These are phyloP conservation scores for Phoenoteleia sp. DNA, from an alignment of 2,888 invertebrate species.

Conservation along the genomic window DNA sequence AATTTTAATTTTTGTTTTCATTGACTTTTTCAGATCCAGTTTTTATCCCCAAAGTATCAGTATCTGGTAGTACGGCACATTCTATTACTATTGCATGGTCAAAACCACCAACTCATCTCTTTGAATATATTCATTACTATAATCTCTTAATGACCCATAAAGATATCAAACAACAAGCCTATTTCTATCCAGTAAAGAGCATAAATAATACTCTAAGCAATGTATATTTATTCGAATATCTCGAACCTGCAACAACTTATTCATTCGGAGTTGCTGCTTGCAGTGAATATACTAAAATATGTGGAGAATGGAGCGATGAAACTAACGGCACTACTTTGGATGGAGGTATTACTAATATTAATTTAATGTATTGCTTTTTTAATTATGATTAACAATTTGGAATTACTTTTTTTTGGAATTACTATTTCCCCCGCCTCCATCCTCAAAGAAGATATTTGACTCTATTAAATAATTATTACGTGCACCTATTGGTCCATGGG, in stretches of 20 bases:
- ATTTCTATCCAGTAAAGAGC: conserved; percentile 86
- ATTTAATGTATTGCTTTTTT: no score
- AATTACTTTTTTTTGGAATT: no score
- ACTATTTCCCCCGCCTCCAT: no score
- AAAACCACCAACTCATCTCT: conserved; percentile 89
- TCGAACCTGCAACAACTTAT: conserved; percentile 93
- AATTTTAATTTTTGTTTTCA: no score
- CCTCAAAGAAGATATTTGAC: no score
- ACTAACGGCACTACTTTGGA: conserved; percentile 95
- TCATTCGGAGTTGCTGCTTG: conserved; percentile 94
- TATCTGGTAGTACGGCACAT: conserved; percentile 90
- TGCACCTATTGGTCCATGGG: no score
- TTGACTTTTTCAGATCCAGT: conserved; percentile 90
- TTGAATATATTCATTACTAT: conserved; percentile 92
- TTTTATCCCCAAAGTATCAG: conserved; percentile 93
- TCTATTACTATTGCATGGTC: conserved; percentile 95
- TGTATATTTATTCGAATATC: conserved; percentile 92
- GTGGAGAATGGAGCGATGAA: conserved; percentile 92
- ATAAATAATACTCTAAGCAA: conserved; percentile 42
- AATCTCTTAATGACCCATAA: conserved; percentile 88
- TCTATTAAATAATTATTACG: no score
- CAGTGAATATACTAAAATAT: conserved; percentile 92
- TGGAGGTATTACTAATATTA: no score
- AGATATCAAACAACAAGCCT: conserved; percentile 87
- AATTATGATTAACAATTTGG: no score